Conservation (phyloP, 2,113 vertebrate species). For the Psittacula cyanocephala region DNA sequence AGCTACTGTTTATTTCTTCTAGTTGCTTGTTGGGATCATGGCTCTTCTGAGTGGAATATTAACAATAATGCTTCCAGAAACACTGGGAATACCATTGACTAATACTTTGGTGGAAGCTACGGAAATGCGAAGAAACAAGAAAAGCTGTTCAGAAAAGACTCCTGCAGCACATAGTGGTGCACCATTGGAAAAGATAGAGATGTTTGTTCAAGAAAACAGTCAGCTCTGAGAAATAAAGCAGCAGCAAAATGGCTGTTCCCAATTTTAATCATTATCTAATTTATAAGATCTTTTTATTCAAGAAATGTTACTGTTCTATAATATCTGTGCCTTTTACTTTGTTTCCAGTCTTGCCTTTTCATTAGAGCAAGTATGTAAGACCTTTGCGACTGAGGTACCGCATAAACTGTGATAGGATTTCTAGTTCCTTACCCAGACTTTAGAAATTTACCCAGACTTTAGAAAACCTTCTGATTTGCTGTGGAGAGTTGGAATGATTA, state of each 20-base stretch:
- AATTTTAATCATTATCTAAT: background rate
- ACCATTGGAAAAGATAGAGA: constrained; percentile 62
- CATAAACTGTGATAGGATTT: background rate
- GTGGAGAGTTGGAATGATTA: background rate
- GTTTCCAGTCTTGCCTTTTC: constrained; percentile 40
- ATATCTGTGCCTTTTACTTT: constrained; percentile 13
- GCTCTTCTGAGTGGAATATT: constrained; percentile 85
- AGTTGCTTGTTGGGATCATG: constrained; percentile 88
- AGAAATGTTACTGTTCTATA: background rate
- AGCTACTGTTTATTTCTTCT: constrained; percentile 46
- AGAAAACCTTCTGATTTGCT: background rate
- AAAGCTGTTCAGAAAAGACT: constrained; percentile 37
- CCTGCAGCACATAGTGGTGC: background rate
- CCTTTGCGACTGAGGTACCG: background rate
- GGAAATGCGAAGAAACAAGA: constrained; percentile 67
- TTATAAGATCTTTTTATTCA: constrained; percentile 5
- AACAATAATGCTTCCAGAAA: constrained; percentile 87
- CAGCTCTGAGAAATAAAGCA: constrained; percentile 16
- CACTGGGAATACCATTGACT: constrained; percentile 82
- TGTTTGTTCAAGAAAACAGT: background rate
- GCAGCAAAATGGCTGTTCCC: background rate
- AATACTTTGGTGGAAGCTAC: constrained; percentile 85
- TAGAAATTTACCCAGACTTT: background rate
- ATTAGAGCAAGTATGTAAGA: background rate
- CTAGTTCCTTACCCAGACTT: background rate